Base-by-base conservation (phyloP, 2,113 vertebrate genomes). In the Protobothrops mucrosquamatus region DNA sequence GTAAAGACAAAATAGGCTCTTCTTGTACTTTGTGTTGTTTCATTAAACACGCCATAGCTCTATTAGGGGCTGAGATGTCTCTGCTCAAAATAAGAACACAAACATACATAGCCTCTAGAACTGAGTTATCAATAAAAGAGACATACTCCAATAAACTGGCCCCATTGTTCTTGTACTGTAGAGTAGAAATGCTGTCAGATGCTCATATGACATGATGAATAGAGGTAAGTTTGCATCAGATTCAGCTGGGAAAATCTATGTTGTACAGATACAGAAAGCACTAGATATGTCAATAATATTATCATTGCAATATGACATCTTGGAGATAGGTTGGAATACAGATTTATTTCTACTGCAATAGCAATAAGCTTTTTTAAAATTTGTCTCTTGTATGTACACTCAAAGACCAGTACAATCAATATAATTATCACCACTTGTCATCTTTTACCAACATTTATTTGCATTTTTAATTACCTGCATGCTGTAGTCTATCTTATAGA, bases 201-300 rank as follows among this genome's bases (percentile, higher is more conserved):
- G 54, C 90, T 94, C 64, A 29, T 95, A 93, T 94, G 87, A 91
- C 14, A 54, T 54, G 93, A 93, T 94, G 61, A 95, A 95, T 88
- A 48, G 52, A 88, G 1, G 0, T 74, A 26, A 0, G 0, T 86
- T 95, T 93, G 89, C 86, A 94, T 39, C 54, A 93, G 20, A 52
- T 92, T 92, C 59, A 93, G 20, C 24, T 92, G 88, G 59, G 56
- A n/a, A 96, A 96, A 94, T 93, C 51, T 56, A 0, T 91, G 91
- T 1, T 7, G 91, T 93, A 92, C 92, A 94, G 92, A 89, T 92
- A 74, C 20, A 48, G 54, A 48, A 94, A 61, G 85, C 22, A 89
- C 92, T 64, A 93, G 89, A 91, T 29, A 3, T 59, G 88, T 92
- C 34, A 93, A 46, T 91, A 81, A 90, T 92, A 88, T 93, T 90